Percentiles rank a stretch among this genome's conserved stretches.
These are phyloP conservation scores for Lepetodrilus schrolli DNA, from an alignment of 2,888 invertebrate genomes.

Conservation along the genomic window DNA sequence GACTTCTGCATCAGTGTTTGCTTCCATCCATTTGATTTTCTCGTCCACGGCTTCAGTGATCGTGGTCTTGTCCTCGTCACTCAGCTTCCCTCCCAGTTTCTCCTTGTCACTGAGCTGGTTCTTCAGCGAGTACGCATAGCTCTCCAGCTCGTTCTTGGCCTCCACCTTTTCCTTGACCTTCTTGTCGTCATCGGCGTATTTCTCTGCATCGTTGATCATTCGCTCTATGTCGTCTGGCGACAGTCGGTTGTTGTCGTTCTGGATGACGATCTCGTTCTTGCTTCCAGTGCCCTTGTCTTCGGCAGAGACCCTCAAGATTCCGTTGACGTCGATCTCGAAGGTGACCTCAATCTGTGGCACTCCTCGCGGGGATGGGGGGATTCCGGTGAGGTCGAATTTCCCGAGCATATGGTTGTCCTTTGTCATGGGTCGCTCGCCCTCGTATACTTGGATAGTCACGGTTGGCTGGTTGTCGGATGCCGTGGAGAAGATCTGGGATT, in stretches of 20 bases:
- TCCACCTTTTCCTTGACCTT: slow-evolving; percentile 89
- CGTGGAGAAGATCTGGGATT: slow-evolving; percentile 99
- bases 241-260: slow-evolving; percentile 96
- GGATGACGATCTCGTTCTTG: slow-evolving; percentile 98
- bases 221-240: slow-evolving; percentile 98
- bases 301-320: slow-evolving; percentile 83
- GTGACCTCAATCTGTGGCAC: slow-evolving; percentile 77
- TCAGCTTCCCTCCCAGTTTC: slow-evolving; percentile 92
- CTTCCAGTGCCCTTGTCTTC: slow-evolving; percentile 99
- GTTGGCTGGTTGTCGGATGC: slow-evolving; percentile 99
- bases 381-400: slow-evolving; percentile 97
- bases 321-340: slow-evolving; percentile 78
- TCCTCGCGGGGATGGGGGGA: slow-evolving; percentile 84
- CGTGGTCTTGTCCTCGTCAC: slow-evolving; percentile 92
- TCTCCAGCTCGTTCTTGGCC: slow-evolving; percentile 94
- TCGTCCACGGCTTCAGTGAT: slow-evolving; percentile 96
- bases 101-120: slow-evolving; percentile 97
- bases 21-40: slow-evolving; percentile 97
- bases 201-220: slow-evolving; percentile 99
- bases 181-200: slow-evolving; percentile 99
- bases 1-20: slow-evolving; percentile 92
- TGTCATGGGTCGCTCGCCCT: slow-evolving; percentile 99
- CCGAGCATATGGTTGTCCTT: slow-evolving; percentile 99
- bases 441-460: slow-evolving; percentile 96
- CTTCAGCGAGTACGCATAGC: slow-evolving; percentile 96